Conservation (phyloP, 2,888 invertebrate species). For the Drosophila neoperkinsi region DNA sequence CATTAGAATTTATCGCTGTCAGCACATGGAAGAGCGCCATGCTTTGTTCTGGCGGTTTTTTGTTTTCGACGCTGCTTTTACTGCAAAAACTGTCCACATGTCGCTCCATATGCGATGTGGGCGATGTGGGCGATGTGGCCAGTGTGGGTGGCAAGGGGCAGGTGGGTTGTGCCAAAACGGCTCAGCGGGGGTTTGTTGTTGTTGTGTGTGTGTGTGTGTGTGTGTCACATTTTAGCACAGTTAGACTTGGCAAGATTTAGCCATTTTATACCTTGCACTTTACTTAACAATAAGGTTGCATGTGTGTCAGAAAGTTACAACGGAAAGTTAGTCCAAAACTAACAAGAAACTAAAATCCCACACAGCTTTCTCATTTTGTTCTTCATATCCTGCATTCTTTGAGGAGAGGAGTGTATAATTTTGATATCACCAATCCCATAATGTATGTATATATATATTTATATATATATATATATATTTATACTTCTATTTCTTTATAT, state of each 20-base stretch:
- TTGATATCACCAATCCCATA: neutral
- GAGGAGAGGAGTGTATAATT: neutral
- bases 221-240: slow-evolving; percentile 64
- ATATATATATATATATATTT: too few relatives aligned
- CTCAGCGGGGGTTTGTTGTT: neutral
- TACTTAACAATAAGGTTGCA: neutral
- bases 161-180: neutral
- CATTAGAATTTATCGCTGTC: slow-evolving; percentile 80
- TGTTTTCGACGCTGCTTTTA: slow-evolving; percentile 21
- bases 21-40: slow-evolving; percentile 61
- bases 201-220: slow-evolving; percentile 23
- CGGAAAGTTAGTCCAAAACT: neutral
- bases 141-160: neutral
- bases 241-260: slow-evolving; percentile 47
- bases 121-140: neutral
- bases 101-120: slow-evolving; percentile 36
- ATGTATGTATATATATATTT: neutral
- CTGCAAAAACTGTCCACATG: slow-evolving; percentile 59
- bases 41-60: slow-evolving; percentile 37
- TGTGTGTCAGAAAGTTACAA: neutral
- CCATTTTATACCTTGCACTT: slow-evolving; percentile 14
- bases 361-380: neutral
- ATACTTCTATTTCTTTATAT: neutral
- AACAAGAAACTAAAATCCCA: neutral
- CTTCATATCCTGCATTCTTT: neutral